Base-by-base conservation (phyloP, 2,888 invertebrate genomes). In the Sipha maydis region DNA sequence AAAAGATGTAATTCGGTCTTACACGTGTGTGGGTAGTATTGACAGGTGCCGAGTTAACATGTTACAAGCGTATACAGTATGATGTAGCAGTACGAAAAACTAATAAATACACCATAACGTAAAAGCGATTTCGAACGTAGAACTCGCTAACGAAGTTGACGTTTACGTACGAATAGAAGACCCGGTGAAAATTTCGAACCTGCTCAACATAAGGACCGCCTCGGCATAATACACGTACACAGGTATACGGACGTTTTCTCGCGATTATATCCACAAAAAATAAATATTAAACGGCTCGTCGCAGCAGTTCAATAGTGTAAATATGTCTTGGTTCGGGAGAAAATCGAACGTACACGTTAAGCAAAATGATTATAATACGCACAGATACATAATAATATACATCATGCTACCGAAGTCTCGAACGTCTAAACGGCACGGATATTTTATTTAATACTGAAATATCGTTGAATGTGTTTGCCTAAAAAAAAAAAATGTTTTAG, bases 71-170 rank as follows among this genome's bases (percentile, higher is more conserved):
- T 21, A 61, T 2, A 21, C 19, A 4, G 61, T 25, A 7, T 25
- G 61, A 19, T 61, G 25, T 21, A 25, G 61, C 25, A 1, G 25
- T 28, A 25, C 69, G 69, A 69, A 41, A 82, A 82, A 69, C 67
- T n/a, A 19, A 61, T 3, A 48, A 48, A 48, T 48, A 3, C 19
- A 31, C 3, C 25, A 28, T 28, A n/a, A n/a, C 28, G 67, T 41
- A 67, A 69, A 69, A 80, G 41, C 69, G 67, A 41, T 82, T 82
- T 82, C 28, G 5, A 67, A 34, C 34, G 67, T 61, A 11, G 38
- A 41, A 67, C 41, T 69, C 28, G 9, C 41, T 69, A 80, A 67
- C 34, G 67, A 61, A n/a, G 9, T 8, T 38, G 34, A 11, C 4
- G 19, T 34, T 14, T 21, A 77, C n/a, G n/a, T 28, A 31, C 31